Percentiles rank a stretch among this genome's conserved stretches.
phyloP scores from a whole-genome alignment of 2,113 vertebrate genomes.

The Vidua chalybeata region DNA sequence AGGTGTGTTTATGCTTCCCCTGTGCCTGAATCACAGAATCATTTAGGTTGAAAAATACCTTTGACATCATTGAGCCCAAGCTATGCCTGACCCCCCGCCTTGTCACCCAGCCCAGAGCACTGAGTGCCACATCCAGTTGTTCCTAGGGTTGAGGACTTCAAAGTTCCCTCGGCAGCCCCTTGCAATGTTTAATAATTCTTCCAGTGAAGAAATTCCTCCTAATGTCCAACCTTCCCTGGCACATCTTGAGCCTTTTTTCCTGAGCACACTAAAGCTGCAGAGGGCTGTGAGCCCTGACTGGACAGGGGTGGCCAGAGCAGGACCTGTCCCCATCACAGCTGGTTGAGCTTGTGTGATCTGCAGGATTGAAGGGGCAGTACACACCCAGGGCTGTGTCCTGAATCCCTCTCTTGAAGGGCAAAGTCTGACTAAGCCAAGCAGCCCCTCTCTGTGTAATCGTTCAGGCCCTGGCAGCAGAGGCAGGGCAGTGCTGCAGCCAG shows the following conservation, averaged over 20 bases:
- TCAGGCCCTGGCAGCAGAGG: not conserved
- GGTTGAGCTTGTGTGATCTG: not conserved
- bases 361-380: not conserved
- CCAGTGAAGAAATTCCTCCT: not conserved
- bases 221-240: not conserved
- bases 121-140: not conserved
- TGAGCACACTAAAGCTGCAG: fast-evolving
- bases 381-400: not conserved
- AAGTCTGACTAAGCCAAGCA: not conserved
- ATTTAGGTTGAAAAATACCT: not conserved
- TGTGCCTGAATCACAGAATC: not conserved
- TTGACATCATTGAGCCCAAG: not conserved
- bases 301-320: not conserved
- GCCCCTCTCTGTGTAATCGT: not conserved
- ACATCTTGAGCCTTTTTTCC: not conserved
- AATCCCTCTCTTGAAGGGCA: not conserved
- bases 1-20: not conserved
- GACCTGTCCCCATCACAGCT: not conserved
- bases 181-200: not conserved
- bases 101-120: not conserved
- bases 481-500: not conserved
- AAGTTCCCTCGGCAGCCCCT: not conserved
- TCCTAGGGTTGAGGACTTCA: not conserved
- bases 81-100: not conserved
- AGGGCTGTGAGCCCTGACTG: not conserved